Conservation (phyloP, 2,113 vertebrate species). For the Corythornis madagascariensis region DNA sequence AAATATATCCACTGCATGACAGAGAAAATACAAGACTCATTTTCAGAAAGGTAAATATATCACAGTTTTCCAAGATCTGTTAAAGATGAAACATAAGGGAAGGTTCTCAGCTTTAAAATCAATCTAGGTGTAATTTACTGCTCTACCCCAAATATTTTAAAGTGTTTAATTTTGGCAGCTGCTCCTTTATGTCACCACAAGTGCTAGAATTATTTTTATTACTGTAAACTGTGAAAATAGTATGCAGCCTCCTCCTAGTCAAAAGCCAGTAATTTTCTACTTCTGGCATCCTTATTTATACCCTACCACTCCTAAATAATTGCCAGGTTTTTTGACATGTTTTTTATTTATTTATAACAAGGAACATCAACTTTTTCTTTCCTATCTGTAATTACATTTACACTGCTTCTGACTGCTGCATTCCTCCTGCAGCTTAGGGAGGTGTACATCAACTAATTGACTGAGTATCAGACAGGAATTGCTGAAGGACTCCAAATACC, state of each 20-base stretch:
- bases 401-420: not conserved
- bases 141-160: not conserved
- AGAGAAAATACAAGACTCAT: not conserved
- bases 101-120: not conserved
- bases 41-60: not conserved
- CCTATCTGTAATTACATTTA: not conserved
- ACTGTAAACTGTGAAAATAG: conserved; percentile 28
- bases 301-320: not conserved
- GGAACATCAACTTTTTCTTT: not conserved
- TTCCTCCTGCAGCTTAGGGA: not conserved
- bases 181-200: conserved; percentile 14
- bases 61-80: not conserved
- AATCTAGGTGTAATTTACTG: not conserved
- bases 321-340: not conserved
- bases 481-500: not conserved
- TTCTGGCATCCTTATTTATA: conserved; percentile 13
- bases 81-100: not conserved
- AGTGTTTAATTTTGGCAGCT: not conserved
- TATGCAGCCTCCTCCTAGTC: not conserved
- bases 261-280: conserved; percentile 12
- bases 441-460: not conserved
- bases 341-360: conserved; percentile 1
- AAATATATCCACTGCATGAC: not conserved
- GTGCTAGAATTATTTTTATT: conserved; percentile 35
- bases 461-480: not conserved